Evolutionary conservation across 2,888 invertebrate genomes (phyloP).

Genomic region (Lamellibrachia columna): DNA sequence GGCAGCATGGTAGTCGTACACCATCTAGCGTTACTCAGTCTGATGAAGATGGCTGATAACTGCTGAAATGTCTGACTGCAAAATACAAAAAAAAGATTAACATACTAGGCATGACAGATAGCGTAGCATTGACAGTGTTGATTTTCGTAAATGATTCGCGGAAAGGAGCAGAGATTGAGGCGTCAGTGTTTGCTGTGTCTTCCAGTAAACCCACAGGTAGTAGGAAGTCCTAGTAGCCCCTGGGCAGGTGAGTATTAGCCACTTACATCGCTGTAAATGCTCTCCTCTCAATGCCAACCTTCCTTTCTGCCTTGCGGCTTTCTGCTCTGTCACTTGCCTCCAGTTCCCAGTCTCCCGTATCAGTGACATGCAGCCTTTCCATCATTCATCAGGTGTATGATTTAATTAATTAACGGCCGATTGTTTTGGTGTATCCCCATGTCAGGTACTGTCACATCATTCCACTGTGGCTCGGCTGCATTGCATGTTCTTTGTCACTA

Average conservation of each 20-base stretch:
- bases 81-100: too few relatives aligned
- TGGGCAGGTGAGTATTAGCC: background rate
- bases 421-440: background rate
- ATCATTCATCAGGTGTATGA: background rate
- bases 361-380: background rate
- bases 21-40: too few relatives aligned
- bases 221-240: background rate
- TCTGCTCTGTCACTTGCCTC: background rate
- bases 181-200: background rate
- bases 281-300: background rate
- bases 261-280: background rate
- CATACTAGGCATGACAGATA: background rate
- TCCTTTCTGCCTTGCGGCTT: background rate
- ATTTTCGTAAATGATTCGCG: background rate
- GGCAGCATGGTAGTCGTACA: too few relatives aligned
- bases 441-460: background rate
- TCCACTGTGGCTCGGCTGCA: background rate
- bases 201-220: background rate
- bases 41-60: too few relatives aligned
- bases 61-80: too few relatives aligned
- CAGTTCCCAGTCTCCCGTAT: background rate
- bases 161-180: background rate
- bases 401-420: background rate
- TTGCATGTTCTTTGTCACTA: conserved; percentile 12
- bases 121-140: background rate